Conservation (phyloP, 2,888 invertebrate species). For the Chrysodeixis includens region DNA sequence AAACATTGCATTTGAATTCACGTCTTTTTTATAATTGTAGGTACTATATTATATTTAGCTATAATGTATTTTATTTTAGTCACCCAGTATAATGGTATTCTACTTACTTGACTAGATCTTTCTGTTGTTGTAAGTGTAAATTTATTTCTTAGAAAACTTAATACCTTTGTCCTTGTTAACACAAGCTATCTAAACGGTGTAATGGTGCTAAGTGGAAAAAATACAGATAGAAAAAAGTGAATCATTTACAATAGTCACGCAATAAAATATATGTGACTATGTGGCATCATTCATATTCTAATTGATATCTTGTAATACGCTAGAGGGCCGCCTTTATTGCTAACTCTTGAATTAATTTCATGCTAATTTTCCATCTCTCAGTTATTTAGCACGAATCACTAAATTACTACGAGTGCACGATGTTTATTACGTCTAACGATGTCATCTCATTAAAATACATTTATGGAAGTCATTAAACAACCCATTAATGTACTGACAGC, state of each 20-base stretch:
- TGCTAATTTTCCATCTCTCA: neutral
- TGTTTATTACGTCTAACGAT: conserved; percentile 15
- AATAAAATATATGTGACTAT: neutral
- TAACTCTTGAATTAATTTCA: neutral
- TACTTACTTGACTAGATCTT: neutral
- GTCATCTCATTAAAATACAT: conserved; percentile 32
- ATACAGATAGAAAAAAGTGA: neutral
- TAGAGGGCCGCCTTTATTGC: neutral
- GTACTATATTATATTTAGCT: too few relatives aligned
- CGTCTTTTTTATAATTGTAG: too few relatives aligned
- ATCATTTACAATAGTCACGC: neutral
- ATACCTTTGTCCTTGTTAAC: conserved; percentile 1
- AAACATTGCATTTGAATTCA: neutral
- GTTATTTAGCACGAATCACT: neutral
- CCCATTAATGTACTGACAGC: conserved; percentile 26
- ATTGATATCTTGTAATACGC: neutral
- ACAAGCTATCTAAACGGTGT: neutral
- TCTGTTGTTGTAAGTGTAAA: neutral
- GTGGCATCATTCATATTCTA: neutral
- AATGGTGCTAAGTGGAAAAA: neutral
- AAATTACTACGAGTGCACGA: conserved; percentile 13
- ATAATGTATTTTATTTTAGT: neutral
- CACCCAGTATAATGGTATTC: neutral
- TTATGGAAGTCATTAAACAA: conserved; percentile 33
- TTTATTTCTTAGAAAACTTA: neutral